A percentile compares a stretch with the other conserved stretches of the same genome.
phyloP scores from a whole-genome alignment of 2,113 vertebrate species.

The Notarius lentiginosus region DNA sequence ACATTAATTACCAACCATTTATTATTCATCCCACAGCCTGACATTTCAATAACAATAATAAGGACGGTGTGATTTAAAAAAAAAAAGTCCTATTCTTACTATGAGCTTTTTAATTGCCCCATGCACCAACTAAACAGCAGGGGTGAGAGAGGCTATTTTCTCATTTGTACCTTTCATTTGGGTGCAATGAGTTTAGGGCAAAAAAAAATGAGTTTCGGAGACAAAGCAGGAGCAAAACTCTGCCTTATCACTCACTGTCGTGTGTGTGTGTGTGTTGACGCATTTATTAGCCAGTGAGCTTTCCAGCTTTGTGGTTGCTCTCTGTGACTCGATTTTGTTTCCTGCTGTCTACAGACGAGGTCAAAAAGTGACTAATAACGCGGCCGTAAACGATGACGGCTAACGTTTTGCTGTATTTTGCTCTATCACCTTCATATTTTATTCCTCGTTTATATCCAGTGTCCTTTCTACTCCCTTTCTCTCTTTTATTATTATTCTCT shows the following conservation, averaged over 20 bases:
- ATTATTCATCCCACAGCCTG: slow-evolving; percentile 97
- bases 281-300: slow-evolving; percentile 49
- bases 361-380: slow-evolving; percentile 43
- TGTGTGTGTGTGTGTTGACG: slow-evolving; percentile 42
- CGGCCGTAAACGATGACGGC: neutral
- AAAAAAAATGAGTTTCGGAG: neutral
- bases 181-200: slow-evolving; percentile 42
- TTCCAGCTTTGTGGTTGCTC: slow-evolving; percentile 27
- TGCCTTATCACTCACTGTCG: slow-evolving; percentile 22
- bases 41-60: slow-evolving; percentile 91
- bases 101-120: slow-evolving; percentile 75
- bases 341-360: slow-evolving; percentile 29
- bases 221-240: neutral
- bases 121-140: slow-evolving; percentile 73
- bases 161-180: slow-evolving; percentile 65
- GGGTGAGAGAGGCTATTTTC: slow-evolving; percentile 72
- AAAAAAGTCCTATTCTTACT: slow-evolving; percentile 70
- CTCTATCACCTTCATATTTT: slow-evolving; percentile 25
- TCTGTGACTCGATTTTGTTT: slow-evolving; percentile 32
- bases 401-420: slow-evolving; percentile 26
- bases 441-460: slow-evolving; percentile 8
- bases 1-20: slow-evolving; percentile 98
- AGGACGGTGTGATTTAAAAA: slow-evolving; percentile 56
- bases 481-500: neutral
- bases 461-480: slow-evolving; percentile 22